Percentiles rank a stretch among this genome's conserved stretches.
phyloP scores from a whole-genome alignment of 2,797 vertebrate species.

The Odontamblyopus lacepedii region DNA sequence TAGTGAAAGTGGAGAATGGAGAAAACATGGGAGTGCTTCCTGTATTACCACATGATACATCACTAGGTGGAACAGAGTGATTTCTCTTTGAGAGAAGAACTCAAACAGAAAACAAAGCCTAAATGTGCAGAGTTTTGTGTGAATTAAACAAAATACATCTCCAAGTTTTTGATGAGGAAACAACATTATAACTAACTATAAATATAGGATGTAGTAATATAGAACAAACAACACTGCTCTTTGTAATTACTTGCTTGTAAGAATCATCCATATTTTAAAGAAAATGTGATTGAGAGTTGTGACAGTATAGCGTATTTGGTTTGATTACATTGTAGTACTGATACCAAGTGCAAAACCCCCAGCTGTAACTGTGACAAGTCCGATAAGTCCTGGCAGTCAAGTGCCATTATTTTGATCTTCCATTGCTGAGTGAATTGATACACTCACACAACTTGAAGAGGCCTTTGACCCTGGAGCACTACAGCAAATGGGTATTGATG shows the following conservation, averaged over 20 bases:
- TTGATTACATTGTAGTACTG: background rate
- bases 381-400: constrained; percentile 17
- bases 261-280: background rate
- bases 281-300: background rate
- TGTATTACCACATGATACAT: too few relatives aligned
- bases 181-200: too few relatives aligned
- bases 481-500: constrained; percentile 34
- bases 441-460: constrained; percentile 25
- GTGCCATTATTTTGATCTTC: constrained; percentile 40
- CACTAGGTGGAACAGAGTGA: too few relatives aligned
- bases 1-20: too few relatives aligned
- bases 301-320: background rate
- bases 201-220: too few relatives aligned
- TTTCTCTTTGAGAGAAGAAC: too few relatives aligned
- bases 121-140: too few relatives aligned
- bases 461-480: constrained; percentile 22
- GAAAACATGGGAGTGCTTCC: too few relatives aligned
- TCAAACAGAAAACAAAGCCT: too few relatives aligned
- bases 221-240: background rate
- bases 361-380: constrained; percentile 1
- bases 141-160: too few relatives aligned
- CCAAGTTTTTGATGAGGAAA: too few relatives aligned
- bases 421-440: constrained; percentile 34
- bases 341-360: background rate
- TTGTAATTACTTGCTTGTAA: background rate